Conservation (phyloP, 2,888 invertebrate genomes). For the Homarus gammarus region DNA sequence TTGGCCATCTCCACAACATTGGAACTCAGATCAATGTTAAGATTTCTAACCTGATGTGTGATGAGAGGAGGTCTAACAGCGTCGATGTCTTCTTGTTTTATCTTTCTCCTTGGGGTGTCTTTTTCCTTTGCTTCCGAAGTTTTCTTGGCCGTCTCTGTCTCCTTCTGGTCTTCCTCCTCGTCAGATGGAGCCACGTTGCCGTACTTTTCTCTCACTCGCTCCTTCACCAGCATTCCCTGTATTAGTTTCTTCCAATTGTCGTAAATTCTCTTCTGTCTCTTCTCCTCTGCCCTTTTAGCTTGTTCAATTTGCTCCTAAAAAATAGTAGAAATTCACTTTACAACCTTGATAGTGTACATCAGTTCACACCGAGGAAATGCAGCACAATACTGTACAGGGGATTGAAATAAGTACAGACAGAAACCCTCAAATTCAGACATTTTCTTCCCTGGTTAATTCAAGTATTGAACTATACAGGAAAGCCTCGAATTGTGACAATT, state of each 20-base stretch:
- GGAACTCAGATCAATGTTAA: constrained; percentile 54
- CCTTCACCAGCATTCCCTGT: constrained; percentile 88
- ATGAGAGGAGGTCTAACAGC: constrained; percentile 29
- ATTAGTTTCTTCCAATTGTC: constrained; percentile 94
- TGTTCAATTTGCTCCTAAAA: constrained; percentile 87
- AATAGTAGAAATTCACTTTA: constrained; percentile 23
- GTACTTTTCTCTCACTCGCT: constrained; percentile 87
- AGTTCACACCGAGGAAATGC: neutral
- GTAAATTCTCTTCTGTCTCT: constrained; percentile 89
- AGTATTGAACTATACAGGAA: too few relatives aligned
- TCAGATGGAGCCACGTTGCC: neutral
- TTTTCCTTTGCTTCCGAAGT: constrained; percentile 8
- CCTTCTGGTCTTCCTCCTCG: constrained; percentile 38
- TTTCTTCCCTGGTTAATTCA: too few relatives aligned
- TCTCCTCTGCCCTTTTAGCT: constrained; percentile 86
- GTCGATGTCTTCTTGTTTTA: constrained; percentile 62
- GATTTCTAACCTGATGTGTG: constrained; percentile 42
- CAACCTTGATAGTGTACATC: neutral
- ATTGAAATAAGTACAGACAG: neutral
- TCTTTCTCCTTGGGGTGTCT: constrained; percentile 11
- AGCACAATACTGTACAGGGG: neutral
- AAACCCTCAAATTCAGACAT: too few relatives aligned
- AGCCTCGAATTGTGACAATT: too few relatives aligned
- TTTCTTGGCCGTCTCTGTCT: constrained; percentile 7
- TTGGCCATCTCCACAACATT: constrained; percentile 56